A percentile compares a stretch with the other conserved stretches of the same genome.
Conservation (phyloP, 2,797 vertebrate species). For the Bradypodion pumilum region DNA sequence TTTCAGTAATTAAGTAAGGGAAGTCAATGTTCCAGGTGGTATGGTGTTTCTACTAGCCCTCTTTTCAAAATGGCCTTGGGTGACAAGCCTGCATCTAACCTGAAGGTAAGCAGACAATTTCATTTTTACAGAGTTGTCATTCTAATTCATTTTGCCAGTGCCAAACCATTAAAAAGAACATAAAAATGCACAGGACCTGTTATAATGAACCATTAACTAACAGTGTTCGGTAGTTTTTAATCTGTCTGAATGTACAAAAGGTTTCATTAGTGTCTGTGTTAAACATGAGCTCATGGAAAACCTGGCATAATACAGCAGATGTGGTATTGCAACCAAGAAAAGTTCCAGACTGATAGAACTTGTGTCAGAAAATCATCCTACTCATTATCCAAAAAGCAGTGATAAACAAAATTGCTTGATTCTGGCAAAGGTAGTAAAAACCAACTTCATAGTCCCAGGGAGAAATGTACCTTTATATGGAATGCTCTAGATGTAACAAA, state of each 20-base stretch:
- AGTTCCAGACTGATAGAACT: no score
- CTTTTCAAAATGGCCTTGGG: neutral
- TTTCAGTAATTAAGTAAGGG: neutral
- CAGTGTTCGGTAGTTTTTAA: neutral
- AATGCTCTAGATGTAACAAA: no score
- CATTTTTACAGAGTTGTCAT: neutral
- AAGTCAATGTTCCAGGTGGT: neutral
- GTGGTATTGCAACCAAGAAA: no score
- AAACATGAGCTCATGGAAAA: constrained; percentile 33
- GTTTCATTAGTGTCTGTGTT: constrained; percentile 35
- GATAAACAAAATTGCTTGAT: neutral
- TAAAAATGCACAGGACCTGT: neutral
- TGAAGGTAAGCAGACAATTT: neutral
- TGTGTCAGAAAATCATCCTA: neutral
- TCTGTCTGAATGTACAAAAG: constrained; percentile 1
- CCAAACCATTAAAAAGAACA: constrained; percentile 15
- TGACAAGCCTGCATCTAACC: neutral
- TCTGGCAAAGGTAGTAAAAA: neutral
- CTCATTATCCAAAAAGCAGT: no score
- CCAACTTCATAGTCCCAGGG: neutral
- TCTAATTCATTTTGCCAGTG: neutral
- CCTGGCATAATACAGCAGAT: no score
- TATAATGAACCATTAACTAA: neutral
- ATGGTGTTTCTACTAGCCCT: neutral
- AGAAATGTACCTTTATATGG: no score